Percentiles rank a stretch among this genome's conserved stretches.
Conservation (phyloP, 2,113 vertebrate species). For the Strigops habroptila region DNA sequence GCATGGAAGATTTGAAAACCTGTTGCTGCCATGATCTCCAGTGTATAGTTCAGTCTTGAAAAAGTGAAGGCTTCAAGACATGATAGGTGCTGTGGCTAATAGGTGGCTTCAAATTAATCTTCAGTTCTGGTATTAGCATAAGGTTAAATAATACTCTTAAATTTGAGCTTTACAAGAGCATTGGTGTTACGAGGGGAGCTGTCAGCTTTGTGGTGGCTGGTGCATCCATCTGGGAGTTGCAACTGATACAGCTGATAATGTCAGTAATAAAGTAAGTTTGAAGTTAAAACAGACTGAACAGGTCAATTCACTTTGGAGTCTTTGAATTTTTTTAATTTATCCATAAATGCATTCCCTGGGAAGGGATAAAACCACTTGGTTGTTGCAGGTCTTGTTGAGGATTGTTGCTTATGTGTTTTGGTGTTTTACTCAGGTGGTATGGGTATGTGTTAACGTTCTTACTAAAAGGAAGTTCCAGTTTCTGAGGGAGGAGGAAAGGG, state of each 20-base stretch:
- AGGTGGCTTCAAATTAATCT: not conserved
- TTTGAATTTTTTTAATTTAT: not conserved
- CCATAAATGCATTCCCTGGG: fast-evolving
- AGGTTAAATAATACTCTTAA: not conserved
- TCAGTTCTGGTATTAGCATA: not conserved
- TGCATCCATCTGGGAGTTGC: not conserved
- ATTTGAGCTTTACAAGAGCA: not conserved
- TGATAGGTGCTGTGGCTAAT: not conserved
- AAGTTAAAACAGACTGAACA: not conserved
- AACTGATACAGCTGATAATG: not conserved
- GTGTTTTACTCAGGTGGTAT: not conserved
- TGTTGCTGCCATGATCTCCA: not conserved
- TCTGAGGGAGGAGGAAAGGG: not conserved
- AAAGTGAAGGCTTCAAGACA: not conserved
- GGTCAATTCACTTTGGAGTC: not conserved
- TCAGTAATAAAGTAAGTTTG: not conserved
- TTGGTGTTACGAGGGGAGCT: not conserved
- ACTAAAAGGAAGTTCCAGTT: not conserved
- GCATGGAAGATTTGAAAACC: fast-evolving
- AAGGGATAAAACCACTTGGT: not conserved
- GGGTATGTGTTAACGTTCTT: not conserved
- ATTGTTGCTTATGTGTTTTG: not conserved
- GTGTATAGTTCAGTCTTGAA: not conserved
- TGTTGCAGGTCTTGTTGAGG: not conserved
- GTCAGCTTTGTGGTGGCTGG: not conserved